Percentiles rank a stretch among this genome's conserved stretches.
phyloP scores from a whole-genome alignment of 2,113 vertebrate genomes.

The Pelusios castaneus region DNA sequence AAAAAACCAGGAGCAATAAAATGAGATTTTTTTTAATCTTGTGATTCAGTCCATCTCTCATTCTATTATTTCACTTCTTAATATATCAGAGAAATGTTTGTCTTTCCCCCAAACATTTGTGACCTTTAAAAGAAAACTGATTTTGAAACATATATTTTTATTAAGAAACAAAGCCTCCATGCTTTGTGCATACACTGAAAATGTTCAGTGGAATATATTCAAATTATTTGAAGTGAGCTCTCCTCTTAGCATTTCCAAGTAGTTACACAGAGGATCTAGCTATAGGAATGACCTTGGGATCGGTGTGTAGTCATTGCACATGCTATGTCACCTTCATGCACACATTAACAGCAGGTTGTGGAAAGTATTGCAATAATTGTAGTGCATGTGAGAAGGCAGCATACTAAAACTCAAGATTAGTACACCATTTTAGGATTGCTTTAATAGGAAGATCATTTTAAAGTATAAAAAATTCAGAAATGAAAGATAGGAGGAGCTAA shows the following conservation, averaged over 20 bases:
- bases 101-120: background rate
- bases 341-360: background rate
- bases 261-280: background rate
- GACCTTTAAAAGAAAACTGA: background rate
- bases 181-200: background rate
- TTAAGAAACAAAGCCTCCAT: background rate
- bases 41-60: background rate
- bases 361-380: background rate
- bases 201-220: background rate
- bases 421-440: background rate
- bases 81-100: background rate
- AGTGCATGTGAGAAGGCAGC: background rate
- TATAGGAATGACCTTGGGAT: background rate
- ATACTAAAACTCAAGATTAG: background rate
- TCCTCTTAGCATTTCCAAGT: background rate
- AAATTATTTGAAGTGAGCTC: background rate
- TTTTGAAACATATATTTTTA: background rate
- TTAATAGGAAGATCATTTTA: background rate
- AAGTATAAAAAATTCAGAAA: background rate
- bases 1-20: slow-evolving; percentile 34
- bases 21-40: slow-evolving; percentile 12
- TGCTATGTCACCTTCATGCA: background rate
- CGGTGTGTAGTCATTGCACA: background rate
- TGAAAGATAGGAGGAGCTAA: background rate
- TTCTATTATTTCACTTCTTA: slow-evolving; percentile 21